These are phyloP conservation scores for Creontiades dilutus DNA, from an alignment of 2,888 invertebrate species.

Conservation along the genomic window DNA sequence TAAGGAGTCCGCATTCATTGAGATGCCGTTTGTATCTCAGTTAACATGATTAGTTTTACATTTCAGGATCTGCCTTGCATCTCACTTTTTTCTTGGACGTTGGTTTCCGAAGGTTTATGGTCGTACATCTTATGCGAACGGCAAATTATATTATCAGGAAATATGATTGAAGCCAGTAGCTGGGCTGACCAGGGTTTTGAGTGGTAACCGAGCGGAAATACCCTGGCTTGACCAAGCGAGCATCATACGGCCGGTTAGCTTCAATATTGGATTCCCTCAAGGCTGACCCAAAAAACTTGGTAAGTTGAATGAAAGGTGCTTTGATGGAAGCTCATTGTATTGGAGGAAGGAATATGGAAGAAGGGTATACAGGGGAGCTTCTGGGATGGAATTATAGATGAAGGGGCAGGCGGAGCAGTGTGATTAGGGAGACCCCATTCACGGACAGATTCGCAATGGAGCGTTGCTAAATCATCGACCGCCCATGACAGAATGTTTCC, in stretches of 20 bases:
- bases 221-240: slow-evolving; percentile 58
- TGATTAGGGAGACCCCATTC: slow-evolving; percentile 3
- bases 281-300: slow-evolving; percentile 64
- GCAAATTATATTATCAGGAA: slow-evolving; percentile 38
- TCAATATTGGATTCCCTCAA: slow-evolving; percentile 62
- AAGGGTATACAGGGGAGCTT: not conserved
- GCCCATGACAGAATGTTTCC: not conserved
- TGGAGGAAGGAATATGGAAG: not conserved
- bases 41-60: too few relatives aligned
- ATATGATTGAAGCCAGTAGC: slow-evolving; percentile 42
- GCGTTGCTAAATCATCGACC: not conserved
- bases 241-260: slow-evolving; percentile 55
- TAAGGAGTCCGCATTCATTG: too few relatives aligned
- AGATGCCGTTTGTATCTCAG: too few relatives aligned
- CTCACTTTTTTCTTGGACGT: not conserved
- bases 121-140: not conserved
- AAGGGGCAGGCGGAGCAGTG: not conserved
- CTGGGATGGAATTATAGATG: not conserved
- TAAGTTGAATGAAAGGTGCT: slow-evolving; percentile 53
- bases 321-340: slow-evolving; percentile 38
- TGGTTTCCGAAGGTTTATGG: slow-evolving; percentile 22
- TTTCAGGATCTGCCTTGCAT: too few relatives aligned
- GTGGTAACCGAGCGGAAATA: slow-evolving; percentile 60
- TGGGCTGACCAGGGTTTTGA: not conserved
- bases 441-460: not conserved